Conservation (phyloP, 1,140 invertebrate genomes). For the Drusus annulatus region DNA sequence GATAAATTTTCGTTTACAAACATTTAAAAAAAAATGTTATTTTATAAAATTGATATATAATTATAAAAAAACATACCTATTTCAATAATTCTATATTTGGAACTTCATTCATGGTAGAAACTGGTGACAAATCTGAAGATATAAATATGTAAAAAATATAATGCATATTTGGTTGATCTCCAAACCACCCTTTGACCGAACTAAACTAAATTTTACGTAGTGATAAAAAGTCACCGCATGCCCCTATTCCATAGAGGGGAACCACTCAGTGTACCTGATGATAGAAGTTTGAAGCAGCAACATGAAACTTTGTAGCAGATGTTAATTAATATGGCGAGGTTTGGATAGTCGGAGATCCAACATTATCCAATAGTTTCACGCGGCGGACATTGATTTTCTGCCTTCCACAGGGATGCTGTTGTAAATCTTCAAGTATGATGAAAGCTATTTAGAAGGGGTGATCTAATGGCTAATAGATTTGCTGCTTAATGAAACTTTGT, state of each 20-base stretch:
- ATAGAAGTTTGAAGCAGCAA: conserved; percentile 10
- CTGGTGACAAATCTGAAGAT: too few relatives aligned
- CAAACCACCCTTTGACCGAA: too few relatives aligned
- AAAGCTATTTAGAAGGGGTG: conserved; percentile 15
- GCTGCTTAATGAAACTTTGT: not conserved
- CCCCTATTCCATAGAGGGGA: not conserved
- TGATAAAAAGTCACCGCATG: too few relatives aligned
- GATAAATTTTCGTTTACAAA: too few relatives aligned
- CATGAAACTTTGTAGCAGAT: conserved; percentile 28
- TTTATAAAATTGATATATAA: too few relatives aligned
- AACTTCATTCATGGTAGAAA: too few relatives aligned
- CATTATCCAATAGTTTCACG: not conserved
- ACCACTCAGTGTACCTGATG: not conserved
- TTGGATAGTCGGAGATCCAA: not conserved
- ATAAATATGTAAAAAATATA: too few relatives aligned
- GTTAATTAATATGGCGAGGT: conserved; percentile 23
- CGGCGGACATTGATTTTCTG: conserved; percentile 24
- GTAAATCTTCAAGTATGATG: not conserved
- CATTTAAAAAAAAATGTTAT: too few relatives aligned
- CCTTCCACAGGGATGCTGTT: not conserved
- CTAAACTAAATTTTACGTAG: too few relatives aligned
- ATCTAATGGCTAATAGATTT: not conserved
- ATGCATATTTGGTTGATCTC: too few relatives aligned
- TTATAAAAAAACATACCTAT: too few relatives aligned
- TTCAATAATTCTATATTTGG: too few relatives aligned